Base-by-base conservation (phyloP, 2,113 vertebrate genomes). In the Paracanthobrama guichenoti region DNA sequence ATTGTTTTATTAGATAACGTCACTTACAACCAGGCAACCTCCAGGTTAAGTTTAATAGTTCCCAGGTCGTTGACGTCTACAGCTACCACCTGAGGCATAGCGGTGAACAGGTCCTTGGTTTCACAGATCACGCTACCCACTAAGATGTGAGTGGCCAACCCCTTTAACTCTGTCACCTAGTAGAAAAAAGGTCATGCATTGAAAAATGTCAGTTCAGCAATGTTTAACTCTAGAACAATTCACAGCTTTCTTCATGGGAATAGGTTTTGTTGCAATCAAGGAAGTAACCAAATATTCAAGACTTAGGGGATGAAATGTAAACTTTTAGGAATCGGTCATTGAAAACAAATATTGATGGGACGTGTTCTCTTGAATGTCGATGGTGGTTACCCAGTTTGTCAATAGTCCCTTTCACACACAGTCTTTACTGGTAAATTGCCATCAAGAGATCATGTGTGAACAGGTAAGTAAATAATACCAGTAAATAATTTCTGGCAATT, bases 21-120 rank as follows among this genome's bases (percentile, higher is more conserved):
- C 20, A 88, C 87, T 88, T 84, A 88, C 87, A 81, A 88, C 98
- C 98, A 99, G 28, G 94, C 96, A 92, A 99, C 98, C 90, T 99
- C 97, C 90, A 99, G 96, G 91, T 97, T 99, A 89, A 99, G 94
- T 88, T 99, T 99, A 89, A 99, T 95, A 83, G 98, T 99, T 39
- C 98, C 98, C 46, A 99, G 96, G 92, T 99, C 98, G 0, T 99
- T 99, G 87, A 99, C 96, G 79, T 99, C 98, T 14, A 99, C 98
- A 55, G 97, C 98, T 79, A 99, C 96, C 91, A 97, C 96, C 89
- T 99, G 98, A 88, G 98, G 97, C 86, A 95, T 96, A 88, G 98
- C 97, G 31, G 97, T 97, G 88, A 99, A 99, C 73, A 99, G 92
- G 83, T 98, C 98, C 93, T 98, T 99, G 78, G 98, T 99, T 91